A percentile compares a stretch with the other conserved stretches of the same genome.
Conservation (phyloP, 2,888 invertebrate species). For the Alviniconcha strummeri region DNA sequence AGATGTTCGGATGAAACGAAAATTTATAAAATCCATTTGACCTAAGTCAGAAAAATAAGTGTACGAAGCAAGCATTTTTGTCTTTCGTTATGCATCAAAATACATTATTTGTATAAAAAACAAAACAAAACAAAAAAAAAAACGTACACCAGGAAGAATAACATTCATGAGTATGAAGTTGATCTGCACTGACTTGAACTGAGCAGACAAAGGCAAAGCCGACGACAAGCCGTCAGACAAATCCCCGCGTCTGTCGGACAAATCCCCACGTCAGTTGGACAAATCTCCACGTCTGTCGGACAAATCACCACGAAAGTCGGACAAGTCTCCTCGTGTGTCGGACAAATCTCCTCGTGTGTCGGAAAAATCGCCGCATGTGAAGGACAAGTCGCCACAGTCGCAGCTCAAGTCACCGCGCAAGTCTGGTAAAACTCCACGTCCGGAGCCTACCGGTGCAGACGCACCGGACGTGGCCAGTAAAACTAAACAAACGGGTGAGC, state of each 20-base stretch:
- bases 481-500: constrained; percentile 9
- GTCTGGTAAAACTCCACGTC: neutral
- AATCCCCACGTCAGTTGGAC: constrained; percentile 8
- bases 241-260: neutral
- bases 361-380: too few relatives aligned
- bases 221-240: neutral
- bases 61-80: neutral
- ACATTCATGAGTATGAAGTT: too few relatives aligned
- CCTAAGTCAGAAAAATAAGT: neutral
- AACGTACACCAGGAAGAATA: neutral
- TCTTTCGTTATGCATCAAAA: neutral
- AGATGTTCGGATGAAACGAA: too few relatives aligned
- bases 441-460: constrained; percentile 14
- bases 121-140: neutral
- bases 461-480: neutral
- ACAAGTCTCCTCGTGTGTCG: neutral
- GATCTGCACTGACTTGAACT: neutral
- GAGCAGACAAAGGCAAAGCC: constrained; percentile 21
- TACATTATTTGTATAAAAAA: neutral
- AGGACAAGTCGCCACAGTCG: too few relatives aligned
- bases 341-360: too few relatives aligned
- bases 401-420: neutral
- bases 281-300: neutral
- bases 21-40: too few relatives aligned
- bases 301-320: neutral